phyloP scores from a whole-genome alignment of 64 coral and sea anemone species.

The Montipora cactus region DNA sequence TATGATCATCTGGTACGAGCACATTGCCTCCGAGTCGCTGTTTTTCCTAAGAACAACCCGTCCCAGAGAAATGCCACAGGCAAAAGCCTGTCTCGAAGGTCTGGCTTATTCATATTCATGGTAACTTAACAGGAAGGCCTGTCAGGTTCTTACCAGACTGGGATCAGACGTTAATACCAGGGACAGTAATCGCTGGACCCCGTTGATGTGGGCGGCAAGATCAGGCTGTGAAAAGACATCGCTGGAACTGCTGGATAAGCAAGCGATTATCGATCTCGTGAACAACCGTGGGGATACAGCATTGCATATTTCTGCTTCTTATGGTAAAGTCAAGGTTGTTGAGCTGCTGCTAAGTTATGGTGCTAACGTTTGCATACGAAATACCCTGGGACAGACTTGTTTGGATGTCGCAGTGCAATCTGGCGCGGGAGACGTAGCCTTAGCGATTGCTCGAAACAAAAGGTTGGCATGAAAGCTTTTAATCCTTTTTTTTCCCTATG shows the following conservation, averaged over 20 bases:
- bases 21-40: too few relatives aligned
- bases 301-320: conserved; percentile 28
- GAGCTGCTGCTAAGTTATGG: conserved; percentile 27
- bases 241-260: conserved; percentile 53
- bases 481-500: background rate
- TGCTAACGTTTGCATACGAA: conserved; percentile 23
- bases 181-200: conserved; percentile 64
- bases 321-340: conserved; percentile 38
- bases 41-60: background rate
- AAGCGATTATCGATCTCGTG: conserved; percentile 49
- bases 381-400: conserved; percentile 14
- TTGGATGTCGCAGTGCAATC: conserved; percentile 55
- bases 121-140: conserved; percentile 62
- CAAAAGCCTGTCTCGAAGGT: background rate
- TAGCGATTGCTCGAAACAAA: conserved; percentile 43
- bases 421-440: conserved; percentile 20
- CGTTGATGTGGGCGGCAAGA: conserved; percentile 11
- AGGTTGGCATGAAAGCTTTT: conserved; percentile 29
- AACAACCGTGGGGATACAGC: conserved; percentile 57
- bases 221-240: conserved; percentile 73
- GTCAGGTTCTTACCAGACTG: conserved; percentile 50
- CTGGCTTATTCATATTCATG: background rate
- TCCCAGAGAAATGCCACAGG: background rate
- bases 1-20: too few relatives aligned
- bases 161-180: conserved; percentile 81